phyloP scores from a whole-genome alignment of 2,888 invertebrate genomes.

The Cephonodes hylas region DNA sequence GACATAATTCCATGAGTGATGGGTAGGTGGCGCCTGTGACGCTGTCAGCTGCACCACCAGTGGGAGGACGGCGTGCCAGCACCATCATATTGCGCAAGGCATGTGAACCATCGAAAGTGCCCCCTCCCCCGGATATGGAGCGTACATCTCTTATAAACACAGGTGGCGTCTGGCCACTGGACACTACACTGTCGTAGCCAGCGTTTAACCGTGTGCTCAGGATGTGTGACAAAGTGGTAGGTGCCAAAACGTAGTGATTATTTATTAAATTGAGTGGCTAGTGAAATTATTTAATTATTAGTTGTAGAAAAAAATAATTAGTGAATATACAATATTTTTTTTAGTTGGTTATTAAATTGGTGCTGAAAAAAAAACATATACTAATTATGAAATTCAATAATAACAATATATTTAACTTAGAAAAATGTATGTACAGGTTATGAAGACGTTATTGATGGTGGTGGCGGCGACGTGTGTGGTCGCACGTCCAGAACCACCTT shows the following conservation, averaged over 20 bases:
- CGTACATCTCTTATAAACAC: constrained; percentile 77
- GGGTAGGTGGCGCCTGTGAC: background rate
- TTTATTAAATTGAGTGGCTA: background rate
- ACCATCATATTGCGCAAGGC: constrained; percentile 71
- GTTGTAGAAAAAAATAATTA: background rate
- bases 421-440: constrained; percentile 67
- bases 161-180: constrained; percentile 68
- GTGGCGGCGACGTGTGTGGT: constrained; percentile 65
- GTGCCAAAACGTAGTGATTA: constrained; percentile 36
- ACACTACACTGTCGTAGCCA: constrained; percentile 69
- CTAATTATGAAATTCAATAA: background rate
- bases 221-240: constrained; percentile 77
- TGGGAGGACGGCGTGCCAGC: constrained; percentile 64
- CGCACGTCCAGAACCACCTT: constrained; percentile 81
- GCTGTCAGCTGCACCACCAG: constrained; percentile 28
- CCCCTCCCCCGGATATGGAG: constrained; percentile 76
- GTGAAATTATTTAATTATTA: background rate
- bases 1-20: background rate
- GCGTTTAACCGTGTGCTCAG: constrained; percentile 59
- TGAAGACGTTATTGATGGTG: constrained; percentile 67
- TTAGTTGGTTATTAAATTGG: background rate
- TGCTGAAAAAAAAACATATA: constrained; percentile 3
- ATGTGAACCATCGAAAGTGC: constrained; percentile 78
- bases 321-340: background rate
- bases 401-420: background rate